Evolutionary conservation across 2,888 invertebrate species (phyloP), one percentile per base, ranked within the genome.

Genomic region (Rhagophthalmus giganteus): DNA sequence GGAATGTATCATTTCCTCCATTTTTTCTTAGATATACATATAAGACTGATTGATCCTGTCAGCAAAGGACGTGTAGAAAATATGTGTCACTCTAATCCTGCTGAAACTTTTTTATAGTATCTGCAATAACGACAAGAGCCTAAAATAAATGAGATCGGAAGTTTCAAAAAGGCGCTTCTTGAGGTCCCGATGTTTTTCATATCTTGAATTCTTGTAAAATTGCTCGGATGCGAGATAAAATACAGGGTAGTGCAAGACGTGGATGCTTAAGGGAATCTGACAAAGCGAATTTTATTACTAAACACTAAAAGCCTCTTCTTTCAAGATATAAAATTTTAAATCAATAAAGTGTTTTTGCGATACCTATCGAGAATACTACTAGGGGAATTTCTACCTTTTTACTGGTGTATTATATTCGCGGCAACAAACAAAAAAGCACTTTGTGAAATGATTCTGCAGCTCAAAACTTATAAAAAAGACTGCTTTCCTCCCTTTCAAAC

Each of bases 351-450:
- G 51, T 44, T 51, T 50, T 45, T 45, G 45, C 41, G 35, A 46
- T 52, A 52, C 41, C 51, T 51, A 45, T 51, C 39, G 46, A 40
- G 51, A 52, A 37, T 33, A 24, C 41, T 40, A 39, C 45, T 44
- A 15, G 26, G 35, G 31, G 50, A 44, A 34, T 39, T 51, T 39
- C 45, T 35, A 46, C 52, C 52, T 52, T 46, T n/a, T 52, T 52
- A 46, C 40, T 28, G 45, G 52, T 46, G 46, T 46, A 52, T 51
- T 51, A 51, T 45, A 51, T 52, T 41, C 52, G 40, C 40, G 46
- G 42, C 35, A 52, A 40, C 52, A 52, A 52, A 52, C 52, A 52
- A 52, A 52, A 52, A 52, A 46, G 52, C 52, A 52, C 52, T 52
- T 46, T 52, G 46, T 46, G 52, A 52, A 52, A 52, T 52, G 52